phyloP scores from a whole-genome alignment of 2,113 vertebrate genomes.

The Prunella fulvescens region DNA sequence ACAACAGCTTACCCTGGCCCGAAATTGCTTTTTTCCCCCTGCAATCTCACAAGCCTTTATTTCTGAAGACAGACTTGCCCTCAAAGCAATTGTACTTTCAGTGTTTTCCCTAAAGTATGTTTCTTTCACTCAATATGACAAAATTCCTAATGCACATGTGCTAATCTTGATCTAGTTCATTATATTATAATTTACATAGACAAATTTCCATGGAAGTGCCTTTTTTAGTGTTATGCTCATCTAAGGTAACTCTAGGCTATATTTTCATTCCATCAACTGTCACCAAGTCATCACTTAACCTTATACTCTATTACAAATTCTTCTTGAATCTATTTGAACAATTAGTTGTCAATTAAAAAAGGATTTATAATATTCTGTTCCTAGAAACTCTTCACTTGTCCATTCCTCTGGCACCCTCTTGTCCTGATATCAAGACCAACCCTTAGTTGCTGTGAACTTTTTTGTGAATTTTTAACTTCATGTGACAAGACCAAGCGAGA shows the following conservation, averaged over 20 bases:
- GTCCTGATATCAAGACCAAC: not conserved
- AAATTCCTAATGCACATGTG: not conserved
- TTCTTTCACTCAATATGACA: not conserved
- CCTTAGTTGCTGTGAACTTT: not conserved
- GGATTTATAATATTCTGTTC: not conserved
- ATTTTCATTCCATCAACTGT: not conserved
- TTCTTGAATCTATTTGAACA: not conserved
- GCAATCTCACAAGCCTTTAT: not conserved
- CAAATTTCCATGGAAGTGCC: not conserved
- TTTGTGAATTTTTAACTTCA: not conserved
- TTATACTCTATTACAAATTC: not conserved
- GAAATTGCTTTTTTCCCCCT: not conserved
- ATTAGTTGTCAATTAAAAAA: not conserved
- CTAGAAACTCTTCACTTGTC: not conserved
- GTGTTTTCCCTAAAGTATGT: not conserved
- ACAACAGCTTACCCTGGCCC: not conserved
- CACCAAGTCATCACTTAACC: not conserved
- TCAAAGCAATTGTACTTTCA: constrained; percentile 36
- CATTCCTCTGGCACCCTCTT: not conserved
- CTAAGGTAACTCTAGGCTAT: not conserved
- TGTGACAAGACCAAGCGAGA: constrained; percentile 6
- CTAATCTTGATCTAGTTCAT: not conserved
- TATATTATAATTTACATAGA: not conserved
- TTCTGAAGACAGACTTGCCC: constrained; percentile 8
- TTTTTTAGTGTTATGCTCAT: not conserved